A percentile compares a stretch with the other conserved stretches of the same genome.
phyloP scores from a whole-genome alignment of 2,113 vertebrate genomes.

The Meles meles region DNA sequence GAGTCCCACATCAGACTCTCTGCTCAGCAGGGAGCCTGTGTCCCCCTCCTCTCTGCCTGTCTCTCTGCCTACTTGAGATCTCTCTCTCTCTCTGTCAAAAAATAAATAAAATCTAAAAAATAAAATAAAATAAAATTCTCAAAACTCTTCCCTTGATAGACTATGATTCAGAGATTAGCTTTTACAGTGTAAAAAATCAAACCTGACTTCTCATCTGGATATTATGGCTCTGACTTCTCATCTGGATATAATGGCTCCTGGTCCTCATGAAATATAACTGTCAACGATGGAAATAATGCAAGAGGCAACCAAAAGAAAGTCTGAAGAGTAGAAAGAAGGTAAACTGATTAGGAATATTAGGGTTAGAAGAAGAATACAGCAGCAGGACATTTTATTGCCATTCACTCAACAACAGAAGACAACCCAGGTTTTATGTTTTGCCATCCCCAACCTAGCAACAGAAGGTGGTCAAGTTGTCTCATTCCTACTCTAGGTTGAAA shows the following conservation, averaged over 20 bases:
- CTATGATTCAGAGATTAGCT: not conserved
- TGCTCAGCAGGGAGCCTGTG: too few relatives aligned
- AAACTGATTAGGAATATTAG: not conserved
- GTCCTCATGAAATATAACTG: not conserved
- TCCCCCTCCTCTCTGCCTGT: too few relatives aligned
- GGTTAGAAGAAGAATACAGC: not conserved
- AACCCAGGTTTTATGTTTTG: not conserved
- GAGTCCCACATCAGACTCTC: too few relatives aligned
- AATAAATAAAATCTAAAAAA: too few relatives aligned
- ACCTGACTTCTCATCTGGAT: not conserved
- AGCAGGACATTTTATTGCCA: not conserved
- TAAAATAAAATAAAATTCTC: not conserved
- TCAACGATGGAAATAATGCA: not conserved
- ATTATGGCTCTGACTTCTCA: not conserved
- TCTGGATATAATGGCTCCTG: not conserved
- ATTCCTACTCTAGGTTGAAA: not conserved
- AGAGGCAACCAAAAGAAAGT: not conserved
- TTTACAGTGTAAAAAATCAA: not conserved
- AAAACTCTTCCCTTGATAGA: not conserved
- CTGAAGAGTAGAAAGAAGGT: not conserved
- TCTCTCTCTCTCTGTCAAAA: too few relatives aligned
- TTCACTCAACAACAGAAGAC: not conserved
- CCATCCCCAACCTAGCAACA: not conserved
- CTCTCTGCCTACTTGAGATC: too few relatives aligned
- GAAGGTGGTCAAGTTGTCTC: not conserved